Percentiles rank a stretch among this genome's conserved stretches.
phyloP scores from a whole-genome alignment of 2,113 vertebrate genomes.

The Gulo gulo region DNA sequence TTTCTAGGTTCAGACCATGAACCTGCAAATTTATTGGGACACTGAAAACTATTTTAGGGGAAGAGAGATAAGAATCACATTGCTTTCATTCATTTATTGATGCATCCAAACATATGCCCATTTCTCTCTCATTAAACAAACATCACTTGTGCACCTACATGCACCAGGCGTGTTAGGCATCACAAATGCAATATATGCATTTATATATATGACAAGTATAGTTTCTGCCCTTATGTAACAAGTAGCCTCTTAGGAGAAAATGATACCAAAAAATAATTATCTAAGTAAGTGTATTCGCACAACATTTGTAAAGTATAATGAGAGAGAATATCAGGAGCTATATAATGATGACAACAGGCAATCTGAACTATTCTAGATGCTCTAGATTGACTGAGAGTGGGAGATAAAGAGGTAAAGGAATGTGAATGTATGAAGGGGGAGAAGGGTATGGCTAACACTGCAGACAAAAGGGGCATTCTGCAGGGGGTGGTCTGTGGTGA shows the following conservation, averaged over 20 bases:
- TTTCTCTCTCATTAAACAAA: not conserved
- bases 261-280: not conserved
- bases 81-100: not conserved
- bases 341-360: not conserved
- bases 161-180: not conserved
- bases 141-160: not conserved
- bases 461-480: rapidly evolving
- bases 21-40: not conserved
- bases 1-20: not conserved
- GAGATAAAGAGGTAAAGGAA: not conserved
- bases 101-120: not conserved
- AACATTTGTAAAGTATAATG: not conserved
- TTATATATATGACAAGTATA: not conserved
- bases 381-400: not conserved
- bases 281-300: not conserved
- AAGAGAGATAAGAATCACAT: not conserved
- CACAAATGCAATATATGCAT: not conserved
- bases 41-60: not conserved
- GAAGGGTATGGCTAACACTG: not conserved
- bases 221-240: not conserved
- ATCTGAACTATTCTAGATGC: not conserved
- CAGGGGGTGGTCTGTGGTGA: rapidly evolving
- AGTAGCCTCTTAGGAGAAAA: not conserved
- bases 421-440: not conserved
- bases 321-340: not conserved